Evolutionary conservation across 2,888 invertebrate species (phyloP).

Genomic region (Chrysolina americana): DNA sequence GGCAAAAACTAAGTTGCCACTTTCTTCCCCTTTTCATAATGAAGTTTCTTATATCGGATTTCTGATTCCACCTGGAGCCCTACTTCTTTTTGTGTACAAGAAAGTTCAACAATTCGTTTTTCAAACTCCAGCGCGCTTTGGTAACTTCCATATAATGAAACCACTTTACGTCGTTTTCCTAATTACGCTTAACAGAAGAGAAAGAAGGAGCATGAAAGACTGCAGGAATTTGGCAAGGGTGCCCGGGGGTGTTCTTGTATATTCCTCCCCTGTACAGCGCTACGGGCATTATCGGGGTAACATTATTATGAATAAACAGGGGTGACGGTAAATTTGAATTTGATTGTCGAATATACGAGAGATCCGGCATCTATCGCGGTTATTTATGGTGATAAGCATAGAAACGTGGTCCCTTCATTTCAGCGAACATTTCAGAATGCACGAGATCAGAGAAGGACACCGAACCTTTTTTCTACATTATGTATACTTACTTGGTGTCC

Average conservation of each 20-base stretch:
- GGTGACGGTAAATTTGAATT: slow-evolving; percentile 29
- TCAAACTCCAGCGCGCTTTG: neutral
- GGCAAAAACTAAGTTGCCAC: too few relatives aligned
- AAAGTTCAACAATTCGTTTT: neutral
- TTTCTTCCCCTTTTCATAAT: neutral
- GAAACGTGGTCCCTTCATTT: neutral
- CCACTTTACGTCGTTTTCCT: slow-evolving; percentile 13
- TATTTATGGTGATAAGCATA: slow-evolving; percentile 1
- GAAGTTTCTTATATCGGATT: neutral
- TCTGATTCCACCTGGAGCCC: neutral
- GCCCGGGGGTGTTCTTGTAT: neutral
- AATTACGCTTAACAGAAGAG: slow-evolving; percentile 1
- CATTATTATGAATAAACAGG: slow-evolving; percentile 36
- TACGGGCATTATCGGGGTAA: slow-evolving; percentile 26
- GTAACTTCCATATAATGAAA: slow-evolving; percentile 8
- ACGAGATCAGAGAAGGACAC: too few relatives aligned
- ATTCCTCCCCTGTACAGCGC: slow-evolving; percentile 8
- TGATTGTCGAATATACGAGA: slow-evolving; percentile 19
- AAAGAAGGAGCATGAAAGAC: neutral
- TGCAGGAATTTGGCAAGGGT: neutral
- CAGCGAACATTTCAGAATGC: too few relatives aligned
- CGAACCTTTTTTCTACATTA: too few relatives aligned
- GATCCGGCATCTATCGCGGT: neutral
- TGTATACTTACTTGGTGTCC: too few relatives aligned
- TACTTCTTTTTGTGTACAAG: neutral